phyloP scores from a whole-genome alignment of 1,140 invertebrate genomes.

The Tetramorium alpestre region DNA sequence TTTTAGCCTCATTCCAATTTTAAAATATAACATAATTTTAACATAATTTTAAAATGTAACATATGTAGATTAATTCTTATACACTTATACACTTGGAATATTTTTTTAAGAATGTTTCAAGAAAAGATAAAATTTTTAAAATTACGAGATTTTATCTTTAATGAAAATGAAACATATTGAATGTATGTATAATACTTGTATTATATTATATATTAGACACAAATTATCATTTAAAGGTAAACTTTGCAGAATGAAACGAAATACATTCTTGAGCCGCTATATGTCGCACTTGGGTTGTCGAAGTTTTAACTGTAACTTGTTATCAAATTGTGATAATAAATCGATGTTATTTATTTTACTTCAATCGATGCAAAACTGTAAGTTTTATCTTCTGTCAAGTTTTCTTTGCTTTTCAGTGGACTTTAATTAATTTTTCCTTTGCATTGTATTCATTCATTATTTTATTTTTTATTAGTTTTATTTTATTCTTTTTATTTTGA shows the following conservation, averaged over 20 bases:
- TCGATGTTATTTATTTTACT: not conserved
- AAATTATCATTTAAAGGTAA: conserved; percentile 33
- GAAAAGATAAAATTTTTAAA: too few species aligned
- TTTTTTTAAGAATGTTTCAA: too few species aligned
- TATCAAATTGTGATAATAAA: not conserved
- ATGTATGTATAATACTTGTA: too few species aligned
- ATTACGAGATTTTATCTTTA: too few species aligned
- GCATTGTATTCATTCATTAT: not conserved
- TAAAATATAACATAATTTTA: too few species aligned
- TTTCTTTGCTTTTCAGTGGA: not conserved
- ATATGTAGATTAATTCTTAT: too few species aligned
- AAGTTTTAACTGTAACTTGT: not conserved
- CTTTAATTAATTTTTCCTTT: not conserved
- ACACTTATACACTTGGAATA: too few species aligned
- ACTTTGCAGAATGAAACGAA: not conserved
- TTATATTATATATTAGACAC: not conserved
- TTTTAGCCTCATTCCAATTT: too few species aligned
- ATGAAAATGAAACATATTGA: too few species aligned
- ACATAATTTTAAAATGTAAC: too few species aligned
- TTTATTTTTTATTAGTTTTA: conserved; percentile 5
- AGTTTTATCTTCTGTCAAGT: not conserved
- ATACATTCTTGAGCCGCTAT: not conserved
- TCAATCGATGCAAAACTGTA: not conserved
- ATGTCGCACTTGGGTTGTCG: not conserved
- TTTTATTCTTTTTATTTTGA: not conserved